A percentile compares a stretch with the other conserved stretches of the same genome.
Conservation (phyloP, 2,888 invertebrate genomes). For the Lypha dubia region DNA sequence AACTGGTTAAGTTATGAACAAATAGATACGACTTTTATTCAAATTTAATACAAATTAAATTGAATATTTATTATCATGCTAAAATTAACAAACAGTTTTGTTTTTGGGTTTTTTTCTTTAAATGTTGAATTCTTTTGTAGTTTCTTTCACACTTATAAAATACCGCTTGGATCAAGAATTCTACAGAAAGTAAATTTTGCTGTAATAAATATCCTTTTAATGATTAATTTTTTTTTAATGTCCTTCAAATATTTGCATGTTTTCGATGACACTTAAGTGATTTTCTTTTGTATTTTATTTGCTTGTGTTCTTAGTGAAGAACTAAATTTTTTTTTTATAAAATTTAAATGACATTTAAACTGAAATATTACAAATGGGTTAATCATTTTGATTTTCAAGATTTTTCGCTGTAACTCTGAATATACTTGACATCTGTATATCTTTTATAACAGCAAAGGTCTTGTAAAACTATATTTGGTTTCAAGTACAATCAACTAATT, state of each 20-base stretch:
- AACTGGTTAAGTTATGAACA: constrained; percentile 64
- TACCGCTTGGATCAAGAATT: not conserved
- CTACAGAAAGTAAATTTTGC: not conserved
- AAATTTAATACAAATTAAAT: constrained; percentile 72
- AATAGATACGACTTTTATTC: constrained; percentile 50
- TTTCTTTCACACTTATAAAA: constrained; percentile 1
- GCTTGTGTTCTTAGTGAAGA: not conserved
- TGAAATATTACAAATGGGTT: no score
- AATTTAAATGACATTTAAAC: no score
- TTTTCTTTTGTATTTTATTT: not conserved
- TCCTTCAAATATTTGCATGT: not conserved
- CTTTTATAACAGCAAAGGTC: no score
- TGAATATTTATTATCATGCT: constrained; percentile 41
- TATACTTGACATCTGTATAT: no score
- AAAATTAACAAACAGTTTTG: constrained; percentile 41
- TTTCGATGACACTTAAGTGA: not conserved
- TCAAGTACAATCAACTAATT: no score
- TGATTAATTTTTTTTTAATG: not conserved
- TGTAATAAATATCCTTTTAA: constrained; percentile 15
- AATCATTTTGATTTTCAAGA: no score
- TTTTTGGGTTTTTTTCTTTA: not conserved
- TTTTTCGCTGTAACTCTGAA: no score
- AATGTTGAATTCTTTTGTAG: constrained; percentile 56
- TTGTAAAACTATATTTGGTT: no score
- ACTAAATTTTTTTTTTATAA: no score